phyloP scores from a whole-genome alignment of 2,888 invertebrate genomes.

The Celastrina argiolus region DNA sequence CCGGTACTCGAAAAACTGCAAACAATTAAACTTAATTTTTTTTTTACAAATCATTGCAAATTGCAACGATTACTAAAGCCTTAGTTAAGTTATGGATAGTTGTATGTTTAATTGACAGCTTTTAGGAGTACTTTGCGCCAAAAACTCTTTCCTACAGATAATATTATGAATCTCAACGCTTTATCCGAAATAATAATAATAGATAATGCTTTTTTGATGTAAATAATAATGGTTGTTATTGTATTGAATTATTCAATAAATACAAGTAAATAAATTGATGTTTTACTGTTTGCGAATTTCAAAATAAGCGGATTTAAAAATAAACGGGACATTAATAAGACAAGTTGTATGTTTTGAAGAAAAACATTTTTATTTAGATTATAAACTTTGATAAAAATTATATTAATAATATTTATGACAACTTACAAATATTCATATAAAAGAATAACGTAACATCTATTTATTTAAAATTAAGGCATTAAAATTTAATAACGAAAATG shows the following conservation, averaged over 20 bases:
- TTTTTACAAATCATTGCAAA: too few species aligned
- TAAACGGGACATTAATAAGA: constrained; percentile 39
- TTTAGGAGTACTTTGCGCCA: background rate
- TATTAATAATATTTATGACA: constrained; percentile 79
- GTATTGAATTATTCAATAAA: constrained; percentile 20
- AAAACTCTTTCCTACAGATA: background rate
- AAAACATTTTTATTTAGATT: constrained; percentile 79
- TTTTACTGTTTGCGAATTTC: constrained; percentile 5
- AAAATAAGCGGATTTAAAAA: too few species aligned
- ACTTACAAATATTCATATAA: constrained; percentile 78
- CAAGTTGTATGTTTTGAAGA: constrained; percentile 67
- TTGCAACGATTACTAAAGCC: too few species aligned
- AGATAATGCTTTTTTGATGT: constrained; percentile 26
- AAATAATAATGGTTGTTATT: constrained; percentile 25
- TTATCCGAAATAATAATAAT: constrained; percentile 8
- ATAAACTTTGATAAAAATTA: constrained; percentile 80
- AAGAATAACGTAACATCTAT: constrained; percentile 78
- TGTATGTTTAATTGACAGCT: background rate
- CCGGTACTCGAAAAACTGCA: too few species aligned
- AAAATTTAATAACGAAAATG: constrained; percentile 71
- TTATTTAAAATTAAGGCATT: constrained; percentile 70
- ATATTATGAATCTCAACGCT: constrained; percentile 14
- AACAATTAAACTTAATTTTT: too few species aligned
- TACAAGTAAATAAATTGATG: constrained; percentile 20
- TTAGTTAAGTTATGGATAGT: too few species aligned